Conservation (phyloP, 92 coral and sea anemone species). For the Pocillopora grandis region DNA sequence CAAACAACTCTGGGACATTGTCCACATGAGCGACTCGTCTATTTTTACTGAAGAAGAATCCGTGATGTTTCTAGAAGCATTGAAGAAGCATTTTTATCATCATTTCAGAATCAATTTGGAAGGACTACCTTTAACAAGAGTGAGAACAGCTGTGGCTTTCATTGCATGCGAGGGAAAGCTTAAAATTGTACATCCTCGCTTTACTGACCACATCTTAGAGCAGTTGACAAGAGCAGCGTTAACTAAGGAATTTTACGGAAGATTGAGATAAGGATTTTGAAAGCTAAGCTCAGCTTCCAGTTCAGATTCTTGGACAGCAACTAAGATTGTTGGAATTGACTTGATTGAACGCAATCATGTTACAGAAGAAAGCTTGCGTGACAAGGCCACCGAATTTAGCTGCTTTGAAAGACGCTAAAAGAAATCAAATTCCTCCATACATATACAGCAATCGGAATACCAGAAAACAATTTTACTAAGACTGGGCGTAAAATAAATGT, state of each 20-base stretch:
- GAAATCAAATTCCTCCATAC: too few species aligned
- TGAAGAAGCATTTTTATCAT: slow-evolving; percentile 85
- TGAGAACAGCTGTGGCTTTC: slow-evolving; percentile 77
- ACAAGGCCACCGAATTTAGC: neutral
- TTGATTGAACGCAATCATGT: neutral
- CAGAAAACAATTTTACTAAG: too few species aligned
- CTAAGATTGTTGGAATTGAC: neutral
- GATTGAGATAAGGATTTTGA: slow-evolving; percentile 34
- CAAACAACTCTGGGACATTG: slow-evolving; percentile 66
- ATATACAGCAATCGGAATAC: too few species aligned
- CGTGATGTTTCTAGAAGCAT: slow-evolving; percentile 64
- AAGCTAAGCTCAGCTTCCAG: too few species aligned
- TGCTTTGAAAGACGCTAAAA: too few species aligned
- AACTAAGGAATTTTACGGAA: slow-evolving; percentile 57
- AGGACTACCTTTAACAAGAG: slow-evolving; percentile 67
- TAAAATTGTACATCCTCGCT: slow-evolving; percentile 76
- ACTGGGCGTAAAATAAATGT: too few species aligned
- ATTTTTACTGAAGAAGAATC: slow-evolving; percentile 88
- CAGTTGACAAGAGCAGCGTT: slow-evolving; percentile 70
- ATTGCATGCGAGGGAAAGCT: slow-evolving; percentile 84
- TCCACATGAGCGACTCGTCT: slow-evolving; percentile 58
- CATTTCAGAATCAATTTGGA: slow-evolving; percentile 84
- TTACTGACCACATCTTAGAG: slow-evolving; percentile 76
- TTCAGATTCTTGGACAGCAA: neutral
- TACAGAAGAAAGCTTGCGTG: neutral